phyloP scores from a whole-genome alignment of 2,888 invertebrate genomes.

The Julus scandinavius region DNA sequence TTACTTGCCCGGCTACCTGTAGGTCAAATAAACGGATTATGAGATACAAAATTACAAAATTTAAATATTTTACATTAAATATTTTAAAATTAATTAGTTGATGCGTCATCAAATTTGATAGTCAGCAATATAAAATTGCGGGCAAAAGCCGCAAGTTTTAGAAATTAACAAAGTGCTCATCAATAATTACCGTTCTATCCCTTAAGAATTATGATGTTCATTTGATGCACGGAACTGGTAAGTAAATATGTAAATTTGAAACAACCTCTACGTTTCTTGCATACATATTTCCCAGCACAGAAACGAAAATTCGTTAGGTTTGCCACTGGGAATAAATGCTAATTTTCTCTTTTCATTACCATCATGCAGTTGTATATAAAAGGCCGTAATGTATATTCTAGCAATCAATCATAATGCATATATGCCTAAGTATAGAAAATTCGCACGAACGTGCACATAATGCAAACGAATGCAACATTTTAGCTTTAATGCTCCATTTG shows the following conservation, averaged over 20 bases:
- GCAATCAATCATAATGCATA: slow-evolving; percentile 7
- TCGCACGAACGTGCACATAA: slow-evolving; percentile 3
- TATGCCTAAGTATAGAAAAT: background rate
- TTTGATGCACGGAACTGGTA: background rate
- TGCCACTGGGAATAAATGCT: slow-evolving; percentile 19
- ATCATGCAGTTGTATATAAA: slow-evolving; percentile 19
- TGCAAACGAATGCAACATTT: slow-evolving; percentile 1
- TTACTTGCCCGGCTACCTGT: too few relatives aligned
- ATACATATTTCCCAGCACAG: background rate
- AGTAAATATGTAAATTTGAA: slow-evolving; percentile 32
- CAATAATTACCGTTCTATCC: slow-evolving; percentile 22
- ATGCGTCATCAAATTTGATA: too few relatives aligned
- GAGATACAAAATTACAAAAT: too few relatives aligned
- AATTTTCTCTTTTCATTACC: slow-evolving; percentile 35
- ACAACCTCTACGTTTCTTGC: background rate
- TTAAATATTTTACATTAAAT: too few relatives aligned
- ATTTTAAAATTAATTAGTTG: too few relatives aligned
- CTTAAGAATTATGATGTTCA: background rate
- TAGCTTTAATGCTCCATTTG: slow-evolving; percentile 7
- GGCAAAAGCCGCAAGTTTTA: background rate
- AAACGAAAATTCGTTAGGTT: background rate
- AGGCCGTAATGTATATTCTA: background rate
- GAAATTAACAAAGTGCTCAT: background rate
- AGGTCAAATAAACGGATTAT: too few relatives aligned
- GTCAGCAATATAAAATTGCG: too few relatives aligned